Conservation (phyloP, 2,888 invertebrate species). For the Lycaena phlaeas region DNA sequence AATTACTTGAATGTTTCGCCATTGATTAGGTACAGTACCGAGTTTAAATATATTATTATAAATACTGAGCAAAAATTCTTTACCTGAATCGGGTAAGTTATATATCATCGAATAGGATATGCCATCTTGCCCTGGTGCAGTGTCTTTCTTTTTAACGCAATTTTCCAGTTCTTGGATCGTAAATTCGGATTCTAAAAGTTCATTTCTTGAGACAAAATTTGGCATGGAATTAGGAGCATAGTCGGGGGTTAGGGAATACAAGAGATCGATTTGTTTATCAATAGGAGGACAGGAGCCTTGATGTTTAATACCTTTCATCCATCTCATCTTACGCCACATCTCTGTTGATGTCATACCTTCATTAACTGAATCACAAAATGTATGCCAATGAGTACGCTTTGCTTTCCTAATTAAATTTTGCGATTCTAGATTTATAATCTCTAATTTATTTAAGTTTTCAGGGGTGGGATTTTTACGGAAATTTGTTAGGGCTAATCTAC, state of each 20-base stretch:
- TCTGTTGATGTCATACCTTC: background rate
- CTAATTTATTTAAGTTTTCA: conserved; percentile 13
- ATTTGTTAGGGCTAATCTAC: conserved; percentile 16
- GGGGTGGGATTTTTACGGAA: conserved; percentile 22
- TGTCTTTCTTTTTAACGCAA: background rate
- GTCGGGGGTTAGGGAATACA: background rate
- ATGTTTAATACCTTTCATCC: conserved; percentile 4
- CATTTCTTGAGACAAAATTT: background rate
- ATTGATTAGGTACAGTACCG: too few relatives aligned
- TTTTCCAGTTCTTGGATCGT: background rate
- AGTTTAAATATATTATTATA: too few relatives aligned
- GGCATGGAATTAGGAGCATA: background rate
- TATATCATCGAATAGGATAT: too few relatives aligned
- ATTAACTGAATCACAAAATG: conserved; percentile 11
- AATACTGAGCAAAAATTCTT: too few relatives aligned
- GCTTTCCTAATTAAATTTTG: conserved; percentile 15
- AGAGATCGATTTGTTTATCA: background rate
- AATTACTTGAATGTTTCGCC: too few relatives aligned
- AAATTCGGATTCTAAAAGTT: background rate
- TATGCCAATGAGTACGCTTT: conserved; percentile 10
- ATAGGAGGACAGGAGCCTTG: background rate
- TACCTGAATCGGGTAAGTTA: too few relatives aligned
- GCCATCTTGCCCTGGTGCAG: too few relatives aligned
- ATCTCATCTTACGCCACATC: conserved; percentile 9
- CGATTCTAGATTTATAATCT: conserved; percentile 12